Evolutionary conservation across 1,140 invertebrate genomes (phyloP), one percentile per base, ranked within the genome.

Genomic region (Rhopalosiphum maidis): DNA sequence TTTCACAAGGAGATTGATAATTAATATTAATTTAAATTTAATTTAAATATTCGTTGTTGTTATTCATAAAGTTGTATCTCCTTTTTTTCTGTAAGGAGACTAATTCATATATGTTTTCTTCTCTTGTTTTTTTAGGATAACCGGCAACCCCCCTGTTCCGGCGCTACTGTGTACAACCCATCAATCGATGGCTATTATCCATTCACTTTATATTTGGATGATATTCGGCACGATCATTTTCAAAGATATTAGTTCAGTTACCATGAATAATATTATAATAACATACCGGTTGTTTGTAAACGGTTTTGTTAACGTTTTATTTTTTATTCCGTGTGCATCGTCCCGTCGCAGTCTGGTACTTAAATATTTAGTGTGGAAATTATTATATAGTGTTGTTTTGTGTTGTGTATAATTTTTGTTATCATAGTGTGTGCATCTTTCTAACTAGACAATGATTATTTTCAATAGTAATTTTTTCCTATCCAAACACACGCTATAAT

Each of bases 281-380:
- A 77, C 22, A 77, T n/a, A 77, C 30, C 60, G 60, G 60, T 77
- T n/a, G 60, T 18, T 77, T 18, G n/a, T n/a, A 77, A 77, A 77
- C n/a, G 30, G 15, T 83, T 82, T 41, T 41, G 82, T 83, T 83
- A 83, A 83, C 22, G 37, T 86, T 86, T 86, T 86, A 46, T 43
- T 43, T 88, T 48, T 35, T 37, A 46, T 48, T 48, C 30, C 18
- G 18, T 35, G 30, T 23, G 18, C 48, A 51, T 18, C 15, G 48
- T 15, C 2, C 15, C 48, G 48, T 51, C 48, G 48, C 15, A 51
- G n/a, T 48, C 46, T 30, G 0, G 86, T 51, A 41, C 37, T 89
- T 89, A 55, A 89, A 54, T 54, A 89, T 89, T 90, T 55, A 55
- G 35, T 55, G 87, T 35, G 22, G n/a, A 48, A 22, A 48, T 88